These are phyloP conservation scores for Nomada ferruginata DNA, from an alignment of 2,888 invertebrate genomes.

Conservation along the genomic window DNA sequence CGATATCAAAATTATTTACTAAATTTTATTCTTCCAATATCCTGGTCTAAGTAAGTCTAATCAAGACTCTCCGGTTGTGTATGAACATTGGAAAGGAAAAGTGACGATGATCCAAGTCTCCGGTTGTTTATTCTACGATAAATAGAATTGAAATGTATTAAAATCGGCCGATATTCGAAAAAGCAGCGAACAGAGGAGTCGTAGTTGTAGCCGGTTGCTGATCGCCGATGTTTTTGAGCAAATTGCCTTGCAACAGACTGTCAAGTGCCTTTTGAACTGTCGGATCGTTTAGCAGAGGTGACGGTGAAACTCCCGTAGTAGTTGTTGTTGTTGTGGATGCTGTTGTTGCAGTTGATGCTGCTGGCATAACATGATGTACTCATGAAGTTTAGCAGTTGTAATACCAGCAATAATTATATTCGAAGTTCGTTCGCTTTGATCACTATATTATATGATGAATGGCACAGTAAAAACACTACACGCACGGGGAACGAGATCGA, in stretches of 20 bases:
- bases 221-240: conserved; percentile 85
- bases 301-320: conserved; percentile 82
- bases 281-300: conserved; percentile 90
- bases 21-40: conserved; percentile 12
- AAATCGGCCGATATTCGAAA: conserved; percentile 82
- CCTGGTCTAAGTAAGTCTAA: conserved; percentile 4
- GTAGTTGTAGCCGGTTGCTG: conserved; percentile 75
- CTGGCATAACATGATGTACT: conserved; percentile 78
- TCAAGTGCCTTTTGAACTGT: conserved; percentile 92
- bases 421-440: conserved; percentile 70
- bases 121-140: conserved; percentile 13
- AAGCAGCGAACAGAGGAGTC: conserved; percentile 82
- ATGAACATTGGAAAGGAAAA: conserved; percentile 19
- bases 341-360: conserved; percentile 76
- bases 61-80: conserved; percentile 1
- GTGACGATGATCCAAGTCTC: conserved; percentile 8
- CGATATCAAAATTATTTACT: conserved; percentile 37
- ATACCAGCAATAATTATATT: conserved; percentile 53
- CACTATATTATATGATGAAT: conserved; percentile 45
- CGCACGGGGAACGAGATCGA: conserved; percentile 32
- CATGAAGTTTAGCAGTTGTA: conserved; percentile 61
- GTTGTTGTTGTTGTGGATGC: conserved; percentile 75
- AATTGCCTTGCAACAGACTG: conserved; percentile 87
- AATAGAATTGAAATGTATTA: conserved; percentile 66
- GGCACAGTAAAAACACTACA: conserved; percentile 58